Conservation (phyloP, 2,888 invertebrate genomes). For the Drosophila percnosoma region DNA sequence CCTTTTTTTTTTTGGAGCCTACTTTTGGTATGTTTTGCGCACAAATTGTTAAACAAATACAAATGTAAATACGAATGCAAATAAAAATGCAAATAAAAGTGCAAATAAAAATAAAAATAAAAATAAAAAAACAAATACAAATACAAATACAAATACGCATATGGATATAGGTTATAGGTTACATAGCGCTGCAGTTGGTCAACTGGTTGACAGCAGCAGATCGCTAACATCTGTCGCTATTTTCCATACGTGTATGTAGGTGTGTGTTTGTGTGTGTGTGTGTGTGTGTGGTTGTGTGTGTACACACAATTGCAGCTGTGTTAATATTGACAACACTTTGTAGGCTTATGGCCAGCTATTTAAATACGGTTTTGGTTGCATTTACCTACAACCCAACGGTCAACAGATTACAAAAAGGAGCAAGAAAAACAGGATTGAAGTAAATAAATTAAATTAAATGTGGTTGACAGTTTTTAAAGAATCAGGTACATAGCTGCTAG, state of each 20-base stretch:
- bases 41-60: background rate
- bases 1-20: conserved; percentile 6
- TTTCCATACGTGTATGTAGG: background rate
- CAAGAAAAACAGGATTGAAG: conserved; percentile 11
- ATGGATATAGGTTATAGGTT: conserved; percentile 16
- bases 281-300: background rate
- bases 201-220: conserved; percentile 18
- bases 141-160: conserved; percentile 8
- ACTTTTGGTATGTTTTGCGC: conserved; percentile 2
- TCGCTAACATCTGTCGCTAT: conserved; percentile 35
- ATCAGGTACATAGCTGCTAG: background rate
- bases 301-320: conserved; percentile 31
- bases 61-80: background rate
- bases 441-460: background rate
- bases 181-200: conserved; percentile 25
- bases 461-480: background rate
- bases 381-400: conserved; percentile 33
- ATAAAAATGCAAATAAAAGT: background rate
- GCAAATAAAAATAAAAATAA: background rate
- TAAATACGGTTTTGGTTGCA: conserved; percentile 40
- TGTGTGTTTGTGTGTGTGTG: background rate
- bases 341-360: conserved; percentile 42
- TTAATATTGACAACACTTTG: conserved; percentile 44
- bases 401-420: conserved; percentile 35
- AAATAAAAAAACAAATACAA: background rate